Percentiles rank a stretch among this genome's conserved stretches.
phyloP scores from a whole-genome alignment of 1,140 invertebrate genomes.

The Panagrolaimus sp. region DNA sequence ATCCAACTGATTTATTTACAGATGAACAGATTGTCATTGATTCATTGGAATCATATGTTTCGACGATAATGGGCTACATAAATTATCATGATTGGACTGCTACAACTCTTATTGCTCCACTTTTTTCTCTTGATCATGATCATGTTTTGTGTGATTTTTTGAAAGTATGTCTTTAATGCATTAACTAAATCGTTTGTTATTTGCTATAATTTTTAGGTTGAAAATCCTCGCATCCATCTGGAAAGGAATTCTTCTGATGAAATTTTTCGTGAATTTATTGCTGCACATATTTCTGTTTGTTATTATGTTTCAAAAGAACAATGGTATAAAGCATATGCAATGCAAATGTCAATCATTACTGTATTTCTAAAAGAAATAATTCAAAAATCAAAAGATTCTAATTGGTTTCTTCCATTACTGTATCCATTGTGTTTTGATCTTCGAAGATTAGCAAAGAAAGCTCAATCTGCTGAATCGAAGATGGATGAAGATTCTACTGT shows the following conservation, averaged over 20 bases:
- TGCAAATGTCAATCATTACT: neutral
- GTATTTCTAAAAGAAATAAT: neutral
- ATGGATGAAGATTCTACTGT: neutral
- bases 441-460: neutral
- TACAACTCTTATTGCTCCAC: neutral
- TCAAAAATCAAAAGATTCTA: neutral
- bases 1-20: neutral
- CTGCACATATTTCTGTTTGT: neutral
- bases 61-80: neutral
- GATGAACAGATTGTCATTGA: neutral
- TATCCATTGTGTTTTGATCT: neutral
- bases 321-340: neutral
- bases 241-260: neutral
- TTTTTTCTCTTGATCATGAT: neutral
- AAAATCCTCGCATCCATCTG: neutral
- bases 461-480: neutral
- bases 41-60: neutral
- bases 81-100: neutral
- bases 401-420: neutral
- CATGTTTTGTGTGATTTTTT: neutral
- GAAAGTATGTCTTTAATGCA: neutral
- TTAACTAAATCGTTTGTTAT: neutral
- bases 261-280: neutral
- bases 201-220: neutral
- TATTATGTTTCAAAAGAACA: neutral